These are phyloP conservation scores for Uria aalge DNA, from an alignment of 2,113 vertebrate genomes.

Conservation along the genomic window DNA sequence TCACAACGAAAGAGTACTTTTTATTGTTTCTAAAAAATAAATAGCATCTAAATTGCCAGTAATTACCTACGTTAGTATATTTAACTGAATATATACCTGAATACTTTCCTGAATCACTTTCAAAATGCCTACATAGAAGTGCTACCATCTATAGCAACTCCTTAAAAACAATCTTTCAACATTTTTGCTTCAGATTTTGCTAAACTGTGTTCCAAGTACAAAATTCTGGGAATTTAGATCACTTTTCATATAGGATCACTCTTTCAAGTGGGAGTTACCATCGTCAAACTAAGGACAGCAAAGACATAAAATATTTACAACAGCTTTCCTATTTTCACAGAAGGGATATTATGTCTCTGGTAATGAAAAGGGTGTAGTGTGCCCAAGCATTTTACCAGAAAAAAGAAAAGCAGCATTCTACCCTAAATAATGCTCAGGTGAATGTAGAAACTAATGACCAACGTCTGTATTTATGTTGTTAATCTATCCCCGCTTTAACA, in stretches of 20 bases:
- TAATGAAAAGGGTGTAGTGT: background rate
- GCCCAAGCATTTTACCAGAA: background rate
- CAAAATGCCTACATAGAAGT: background rate
- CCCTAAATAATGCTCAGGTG: background rate
- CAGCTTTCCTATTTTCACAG: background rate
- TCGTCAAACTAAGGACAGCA: background rate
- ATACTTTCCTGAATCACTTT: background rate
- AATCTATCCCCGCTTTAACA: background rate
- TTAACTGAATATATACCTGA: background rate
- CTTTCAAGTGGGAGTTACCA: background rate
- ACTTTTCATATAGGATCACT: background rate
- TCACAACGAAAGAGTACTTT: background rate
- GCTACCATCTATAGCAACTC: background rate
- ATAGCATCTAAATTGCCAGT: background rate
- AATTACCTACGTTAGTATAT: background rate
- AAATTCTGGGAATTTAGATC: background rate
- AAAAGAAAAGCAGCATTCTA: background rate
- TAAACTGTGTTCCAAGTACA: background rate
- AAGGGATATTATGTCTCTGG: background rate
- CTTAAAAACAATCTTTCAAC: background rate
- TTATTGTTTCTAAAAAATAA: background rate
- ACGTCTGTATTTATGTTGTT: too few relatives aligned
- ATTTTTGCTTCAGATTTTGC: background rate
- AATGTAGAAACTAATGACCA: background rate
- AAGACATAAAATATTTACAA: background rate